Conservation (phyloP, 2,888 invertebrate species). For the Plagodis dolabraria region DNA sequence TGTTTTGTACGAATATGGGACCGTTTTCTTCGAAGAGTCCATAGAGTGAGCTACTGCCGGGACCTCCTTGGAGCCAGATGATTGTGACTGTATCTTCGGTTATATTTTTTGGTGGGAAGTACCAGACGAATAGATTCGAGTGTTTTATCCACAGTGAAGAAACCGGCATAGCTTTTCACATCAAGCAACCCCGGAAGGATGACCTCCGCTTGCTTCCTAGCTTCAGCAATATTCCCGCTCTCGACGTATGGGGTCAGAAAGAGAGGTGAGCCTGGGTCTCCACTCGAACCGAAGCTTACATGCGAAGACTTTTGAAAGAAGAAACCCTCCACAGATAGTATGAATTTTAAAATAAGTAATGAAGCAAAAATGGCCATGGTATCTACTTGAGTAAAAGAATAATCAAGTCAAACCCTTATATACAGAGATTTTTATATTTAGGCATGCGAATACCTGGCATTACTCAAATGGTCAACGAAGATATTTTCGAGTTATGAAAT, state of each 20-base stretch:
- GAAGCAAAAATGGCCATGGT: too few relatives aligned
- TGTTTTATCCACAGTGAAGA: constrained; percentile 91
- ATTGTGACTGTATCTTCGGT: constrained; percentile 87
- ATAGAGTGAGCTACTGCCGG: constrained; percentile 91
- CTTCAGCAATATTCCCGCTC: background rate
- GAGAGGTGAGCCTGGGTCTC: background rate
- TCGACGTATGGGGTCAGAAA: background rate
- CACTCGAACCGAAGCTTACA: background rate
- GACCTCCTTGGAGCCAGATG: constrained; percentile 94
- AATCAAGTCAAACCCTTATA: too few relatives aligned
- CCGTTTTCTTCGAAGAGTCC: constrained; percentile 94
- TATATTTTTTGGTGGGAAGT: constrained; percentile 88
- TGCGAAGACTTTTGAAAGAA: too few relatives aligned
- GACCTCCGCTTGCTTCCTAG: constrained; percentile 51
- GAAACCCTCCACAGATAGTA: too few relatives aligned
- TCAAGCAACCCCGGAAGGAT: constrained; percentile 83
- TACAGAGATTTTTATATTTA: too few relatives aligned
- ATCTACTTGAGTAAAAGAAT: too few relatives aligned
- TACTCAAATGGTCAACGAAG: too few relatives aligned
- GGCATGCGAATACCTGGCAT: too few relatives aligned
- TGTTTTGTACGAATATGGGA: constrained; percentile 76
- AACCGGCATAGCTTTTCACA: constrained; percentile 90
- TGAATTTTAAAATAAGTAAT: too few relatives aligned
- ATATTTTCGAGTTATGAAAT: too few relatives aligned
- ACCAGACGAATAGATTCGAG: constrained; percentile 96